Evolutionary conservation across 2,113 vertebrate species (phyloP).

Genomic region (Sapayoa aenigma): DNA sequence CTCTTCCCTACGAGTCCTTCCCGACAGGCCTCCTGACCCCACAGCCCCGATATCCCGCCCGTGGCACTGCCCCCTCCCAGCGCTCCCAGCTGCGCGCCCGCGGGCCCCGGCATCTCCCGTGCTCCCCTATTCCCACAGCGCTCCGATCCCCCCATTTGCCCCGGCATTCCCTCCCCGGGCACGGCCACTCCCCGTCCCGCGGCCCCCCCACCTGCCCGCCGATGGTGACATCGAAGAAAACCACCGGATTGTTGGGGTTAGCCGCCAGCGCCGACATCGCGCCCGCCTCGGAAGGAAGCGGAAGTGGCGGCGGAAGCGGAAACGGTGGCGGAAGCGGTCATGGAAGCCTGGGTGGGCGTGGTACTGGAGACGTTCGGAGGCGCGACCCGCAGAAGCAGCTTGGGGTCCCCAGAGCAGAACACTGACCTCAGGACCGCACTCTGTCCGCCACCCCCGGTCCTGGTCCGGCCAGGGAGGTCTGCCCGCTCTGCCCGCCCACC

Average conservation of each 20-base stretch:
- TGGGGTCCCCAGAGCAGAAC: neutral
- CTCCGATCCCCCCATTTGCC: neutral
- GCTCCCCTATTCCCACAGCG: neutral
- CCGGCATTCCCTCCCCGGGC: neutral
- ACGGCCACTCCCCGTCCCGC: too few species aligned
- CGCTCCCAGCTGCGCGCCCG: accelerated
- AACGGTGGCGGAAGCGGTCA: neutral
- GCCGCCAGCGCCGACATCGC: neutral
- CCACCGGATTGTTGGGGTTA: neutral
- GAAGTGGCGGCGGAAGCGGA: neutral
- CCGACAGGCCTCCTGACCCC: neutral
- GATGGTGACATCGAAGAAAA: slow-evolving; percentile 6
- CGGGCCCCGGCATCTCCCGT: neutral
- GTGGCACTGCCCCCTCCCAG: neutral
- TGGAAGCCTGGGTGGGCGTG: too few species aligned
- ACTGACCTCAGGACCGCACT: neutral
- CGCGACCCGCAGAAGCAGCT: too few species aligned
- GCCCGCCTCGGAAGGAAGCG: neutral
- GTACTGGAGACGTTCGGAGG: too few species aligned
- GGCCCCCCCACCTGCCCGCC: neutral
- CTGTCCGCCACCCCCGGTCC: too few species aligned
- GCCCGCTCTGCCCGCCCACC: too few species aligned
- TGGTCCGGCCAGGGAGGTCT: neutral
- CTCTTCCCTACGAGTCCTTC: neutral
- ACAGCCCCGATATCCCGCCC: too few species aligned